Percentiles rank a stretch among this genome's conserved stretches.
These are phyloP conservation scores for Antigone vipio DNA, from an alignment of 2,113 vertebrate species.

Conservation along the genomic window DNA sequence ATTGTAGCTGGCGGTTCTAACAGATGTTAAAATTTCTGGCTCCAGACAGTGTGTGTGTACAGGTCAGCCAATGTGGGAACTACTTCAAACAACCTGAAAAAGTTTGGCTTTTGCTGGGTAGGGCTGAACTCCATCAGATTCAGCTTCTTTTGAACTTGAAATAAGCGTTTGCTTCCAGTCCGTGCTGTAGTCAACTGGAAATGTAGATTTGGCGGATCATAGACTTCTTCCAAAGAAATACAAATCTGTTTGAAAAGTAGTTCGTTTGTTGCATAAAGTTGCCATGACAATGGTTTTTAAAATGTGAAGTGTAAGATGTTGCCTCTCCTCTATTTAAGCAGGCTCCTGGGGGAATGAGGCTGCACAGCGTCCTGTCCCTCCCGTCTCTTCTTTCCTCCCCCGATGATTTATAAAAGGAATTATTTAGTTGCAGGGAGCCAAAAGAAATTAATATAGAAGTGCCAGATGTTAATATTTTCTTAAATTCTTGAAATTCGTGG, in stretches of 20 bases:
- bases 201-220: not conserved
- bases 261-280: not conserved
- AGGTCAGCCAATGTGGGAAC: constrained; percentile 3
- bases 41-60: not conserved
- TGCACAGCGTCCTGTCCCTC: not conserved
- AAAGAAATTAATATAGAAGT: not conserved
- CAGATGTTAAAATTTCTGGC: not conserved
- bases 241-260: not conserved
- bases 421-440: not conserved
- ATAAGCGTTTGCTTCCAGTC: not conserved
- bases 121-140: not conserved
- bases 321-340: not conserved
- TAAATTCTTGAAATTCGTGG: not conserved
- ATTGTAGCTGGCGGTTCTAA: not conserved
- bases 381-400: not conserved
- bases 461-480: not conserved
- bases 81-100: constrained; percentile 30
- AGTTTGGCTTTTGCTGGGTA: not conserved
- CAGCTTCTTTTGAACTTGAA: not conserved
- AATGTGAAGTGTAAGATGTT: not conserved
- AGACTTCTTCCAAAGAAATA: not conserved
- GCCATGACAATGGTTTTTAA: not conserved
- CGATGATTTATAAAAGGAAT: not conserved
- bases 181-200: not conserved
- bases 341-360: not conserved